These are phyloP conservation scores for Aspidiotus destructor DNA, from an alignment of 2,888 invertebrate species.

Conservation along the genomic window DNA sequence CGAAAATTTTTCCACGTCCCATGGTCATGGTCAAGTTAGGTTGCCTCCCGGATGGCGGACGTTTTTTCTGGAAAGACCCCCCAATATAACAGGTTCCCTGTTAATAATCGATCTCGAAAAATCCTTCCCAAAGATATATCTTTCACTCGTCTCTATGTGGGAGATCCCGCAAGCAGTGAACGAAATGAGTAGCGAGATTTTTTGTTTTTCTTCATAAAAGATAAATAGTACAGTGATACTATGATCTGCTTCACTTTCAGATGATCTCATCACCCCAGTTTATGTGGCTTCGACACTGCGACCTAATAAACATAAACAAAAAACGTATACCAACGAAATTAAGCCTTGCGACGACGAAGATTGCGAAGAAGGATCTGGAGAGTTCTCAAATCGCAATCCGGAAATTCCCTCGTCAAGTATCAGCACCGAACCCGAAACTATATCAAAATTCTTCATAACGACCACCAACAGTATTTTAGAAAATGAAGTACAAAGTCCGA, in stretches of 20 bases:
- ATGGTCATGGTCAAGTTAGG: too few relatives aligned
- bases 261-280: slow-evolving; percentile 86
- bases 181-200: too few relatives aligned
- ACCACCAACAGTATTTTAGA: background rate
- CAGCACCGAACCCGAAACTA: slow-evolving; percentile 14
- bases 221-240: too few relatives aligned
- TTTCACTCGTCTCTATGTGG: too few relatives aligned
- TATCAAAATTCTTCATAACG: background rate
- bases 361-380: slow-evolving; percentile 69
- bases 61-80: too few relatives aligned
- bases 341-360: slow-evolving; percentile 74
- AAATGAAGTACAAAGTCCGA: background rate
- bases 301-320: slow-evolving; percentile 41
- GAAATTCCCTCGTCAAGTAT: slow-evolving; percentile 6
- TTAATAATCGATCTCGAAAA: too few relatives aligned
- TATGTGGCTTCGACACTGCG: slow-evolving; percentile 67
- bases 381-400: slow-evolving; percentile 49
- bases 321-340: slow-evolving; percentile 39
- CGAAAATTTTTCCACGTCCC: too few relatives aligned
- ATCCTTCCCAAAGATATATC: too few relatives aligned
- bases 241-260: slow-evolving; percentile 50
- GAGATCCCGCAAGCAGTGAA: too few relatives aligned
- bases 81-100: too few relatives aligned
- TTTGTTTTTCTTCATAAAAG: too few relatives aligned
- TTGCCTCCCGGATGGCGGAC: too few relatives aligned